These are phyloP conservation scores for Philopedon plagiatum DNA, from an alignment of 2,888 invertebrate genomes.

Conservation along the genomic window DNA sequence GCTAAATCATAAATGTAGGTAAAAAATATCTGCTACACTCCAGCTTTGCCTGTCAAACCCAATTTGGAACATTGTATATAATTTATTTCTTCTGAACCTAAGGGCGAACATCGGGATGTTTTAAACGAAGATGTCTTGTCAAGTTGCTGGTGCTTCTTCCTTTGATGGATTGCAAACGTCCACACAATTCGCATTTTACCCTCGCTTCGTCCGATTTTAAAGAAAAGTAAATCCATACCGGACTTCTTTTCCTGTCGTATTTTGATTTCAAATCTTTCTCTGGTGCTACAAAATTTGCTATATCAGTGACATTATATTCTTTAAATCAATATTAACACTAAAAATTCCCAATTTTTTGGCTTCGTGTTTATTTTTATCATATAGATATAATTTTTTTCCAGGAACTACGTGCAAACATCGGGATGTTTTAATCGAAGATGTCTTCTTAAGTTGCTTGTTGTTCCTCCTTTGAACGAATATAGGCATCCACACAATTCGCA, in stretches of 20 bases:
- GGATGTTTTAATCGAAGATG: background rate
- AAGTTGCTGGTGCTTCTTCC: background rate
- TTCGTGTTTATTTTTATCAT: too few species aligned
- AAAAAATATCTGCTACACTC: too few species aligned
- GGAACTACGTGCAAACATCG: background rate
- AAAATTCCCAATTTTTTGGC: too few species aligned
- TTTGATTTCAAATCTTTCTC: background rate
- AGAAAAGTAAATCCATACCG: conserved; percentile 1
- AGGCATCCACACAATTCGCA: background rate
- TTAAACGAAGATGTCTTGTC: background rate
- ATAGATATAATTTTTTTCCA: too few species aligned
- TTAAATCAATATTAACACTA: too few species aligned
- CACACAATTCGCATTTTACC: conserved; percentile 3
- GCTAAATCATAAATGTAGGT: too few species aligned
- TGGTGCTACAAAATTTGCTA: background rate
- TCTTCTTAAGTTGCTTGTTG: conserved; percentile 3
- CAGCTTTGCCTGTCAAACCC: too few species aligned
- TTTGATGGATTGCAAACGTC: background rate
- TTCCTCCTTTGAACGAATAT: background rate
- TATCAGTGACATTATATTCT: too few species aligned
- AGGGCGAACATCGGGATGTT: background rate
- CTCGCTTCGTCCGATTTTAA: background rate
- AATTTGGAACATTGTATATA: too few species aligned
- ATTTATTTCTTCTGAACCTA: too few species aligned
- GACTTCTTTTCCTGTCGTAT: background rate